These are phyloP conservation scores for Sylvietta virens DNA, from an alignment of 2,113 vertebrate genomes.

Conservation along the genomic window DNA sequence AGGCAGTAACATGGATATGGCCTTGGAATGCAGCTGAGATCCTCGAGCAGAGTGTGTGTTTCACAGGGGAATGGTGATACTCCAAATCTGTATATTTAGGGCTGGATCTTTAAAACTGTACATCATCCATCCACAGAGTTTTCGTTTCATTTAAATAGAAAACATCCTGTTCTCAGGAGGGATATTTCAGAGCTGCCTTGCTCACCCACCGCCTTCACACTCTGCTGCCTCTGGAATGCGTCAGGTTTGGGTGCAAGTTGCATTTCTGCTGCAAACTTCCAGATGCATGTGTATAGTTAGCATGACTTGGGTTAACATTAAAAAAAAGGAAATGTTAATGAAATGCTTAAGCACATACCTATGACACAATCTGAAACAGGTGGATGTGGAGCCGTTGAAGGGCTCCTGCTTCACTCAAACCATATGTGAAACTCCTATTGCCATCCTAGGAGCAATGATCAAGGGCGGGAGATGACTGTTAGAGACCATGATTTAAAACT, in stretches of 20 bases:
- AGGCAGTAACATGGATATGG: background rate
- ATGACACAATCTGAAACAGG: constrained; percentile 65
- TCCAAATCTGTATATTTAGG: background rate
- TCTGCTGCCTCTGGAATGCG: accelerated
- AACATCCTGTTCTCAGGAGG: background rate
- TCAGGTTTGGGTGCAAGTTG: background rate
- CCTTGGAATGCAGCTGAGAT: background rate
- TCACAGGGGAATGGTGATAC: background rate
- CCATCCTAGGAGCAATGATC: constrained; percentile 39
- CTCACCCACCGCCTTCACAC: accelerated
- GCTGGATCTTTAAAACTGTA: background rate
- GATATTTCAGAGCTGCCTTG: background rate
- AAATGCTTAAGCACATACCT: constrained; percentile 38
- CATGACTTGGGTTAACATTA: background rate
- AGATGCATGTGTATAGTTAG: background rate
- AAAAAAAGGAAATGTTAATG: constrained; percentile 24
- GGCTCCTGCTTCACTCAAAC: constrained; percentile 53
- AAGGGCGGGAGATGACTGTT: constrained; percentile 51
- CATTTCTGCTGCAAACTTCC: background rate
- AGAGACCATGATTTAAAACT: constrained; percentile 55
- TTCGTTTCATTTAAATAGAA: background rate
- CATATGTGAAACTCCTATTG: constrained; percentile 41
- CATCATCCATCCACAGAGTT: accelerated
- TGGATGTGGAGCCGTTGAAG: constrained; percentile 11
- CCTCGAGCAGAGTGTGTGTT: background rate